Evolutionary conservation across 2,888 invertebrate species (phyloP).

Genomic region (Hylaea fasciaria): DNA sequence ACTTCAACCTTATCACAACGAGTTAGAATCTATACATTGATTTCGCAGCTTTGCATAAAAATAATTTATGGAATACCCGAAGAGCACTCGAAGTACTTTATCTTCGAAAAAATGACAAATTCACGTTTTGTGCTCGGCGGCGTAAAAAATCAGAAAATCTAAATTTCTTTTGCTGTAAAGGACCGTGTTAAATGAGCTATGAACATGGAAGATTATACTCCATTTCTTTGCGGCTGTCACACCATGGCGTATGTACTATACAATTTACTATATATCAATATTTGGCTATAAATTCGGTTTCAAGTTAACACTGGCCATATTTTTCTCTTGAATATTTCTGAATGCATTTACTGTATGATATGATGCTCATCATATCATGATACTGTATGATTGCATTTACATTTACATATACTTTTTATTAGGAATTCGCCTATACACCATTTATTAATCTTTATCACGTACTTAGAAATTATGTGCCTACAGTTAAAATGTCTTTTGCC

Average conservation of each 20-base stretch:
- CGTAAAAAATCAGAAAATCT: conserved; percentile 54
- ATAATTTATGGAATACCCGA: conserved; percentile 12
- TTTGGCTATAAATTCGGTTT: no score
- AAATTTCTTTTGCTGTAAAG: conserved; percentile 52
- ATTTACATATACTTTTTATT: no score
- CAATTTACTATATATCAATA: no score
- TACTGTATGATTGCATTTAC: no score
- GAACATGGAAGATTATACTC: conserved; percentile 47
- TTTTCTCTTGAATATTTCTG: no score
- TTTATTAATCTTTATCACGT: no score
- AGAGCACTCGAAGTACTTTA: conserved; percentile 19
- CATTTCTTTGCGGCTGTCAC: conserved; percentile 33
- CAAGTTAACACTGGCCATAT: no score
- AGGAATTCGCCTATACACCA: no score
- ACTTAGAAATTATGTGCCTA: no score
- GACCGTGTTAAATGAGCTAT: conserved; percentile 59
- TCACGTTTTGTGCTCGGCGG: conserved; percentile 50
- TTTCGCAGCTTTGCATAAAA: background rate
- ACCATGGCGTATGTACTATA: conserved; percentile 14
- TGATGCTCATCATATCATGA: no score
- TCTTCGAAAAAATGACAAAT: conserved; percentile 30
- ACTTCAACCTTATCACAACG: background rate
- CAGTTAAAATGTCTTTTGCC: no score
- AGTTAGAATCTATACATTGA: background rate
- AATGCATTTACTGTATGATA: no score